phyloP scores from a whole-genome alignment of 2,113 vertebrate genomes.

The Thomomys bottae region DNA sequence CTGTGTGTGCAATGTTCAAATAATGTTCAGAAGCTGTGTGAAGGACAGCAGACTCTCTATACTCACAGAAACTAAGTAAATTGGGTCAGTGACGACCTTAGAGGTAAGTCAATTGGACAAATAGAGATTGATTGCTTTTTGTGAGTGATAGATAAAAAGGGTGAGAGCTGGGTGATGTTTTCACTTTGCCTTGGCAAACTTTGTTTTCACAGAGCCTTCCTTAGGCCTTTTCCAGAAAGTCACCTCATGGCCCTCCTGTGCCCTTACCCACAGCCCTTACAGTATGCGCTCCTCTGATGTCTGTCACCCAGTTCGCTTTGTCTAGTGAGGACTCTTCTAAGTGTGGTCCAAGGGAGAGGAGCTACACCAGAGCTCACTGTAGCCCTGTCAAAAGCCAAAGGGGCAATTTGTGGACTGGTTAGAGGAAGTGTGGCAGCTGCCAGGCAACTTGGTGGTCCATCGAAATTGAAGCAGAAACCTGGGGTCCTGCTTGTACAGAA shows the following conservation, averaged over 20 bases:
- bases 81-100: neutral
- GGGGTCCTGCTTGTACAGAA: fast-evolving
- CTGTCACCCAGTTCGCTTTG: neutral
- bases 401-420: fast-evolving
- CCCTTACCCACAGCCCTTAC: neutral
- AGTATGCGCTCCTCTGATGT: neutral
- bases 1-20: neutral
- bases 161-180: neutral
- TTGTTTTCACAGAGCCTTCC: neutral
- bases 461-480: neutral
- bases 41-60: neutral
- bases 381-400: fast-evolving
- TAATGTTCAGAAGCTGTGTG: no score
- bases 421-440: fast-evolving
- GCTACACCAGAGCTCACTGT: fast-evolving
- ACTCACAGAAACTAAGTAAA: neutral
- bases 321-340: neutral
- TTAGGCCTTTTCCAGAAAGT: neutral
- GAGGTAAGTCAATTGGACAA: neutral
- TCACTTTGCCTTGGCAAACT: neutral
- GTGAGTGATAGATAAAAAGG: neutral
- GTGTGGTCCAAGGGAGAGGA: neutral
- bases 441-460: fast-evolving
- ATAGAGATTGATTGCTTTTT: neutral
- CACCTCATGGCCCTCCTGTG: neutral